Evolutionary conservation across 1,140 invertebrate genomes (phyloP), one percentile per base, ranked within the genome.

Genomic region (Aphelenchoides besseyi): DNA sequence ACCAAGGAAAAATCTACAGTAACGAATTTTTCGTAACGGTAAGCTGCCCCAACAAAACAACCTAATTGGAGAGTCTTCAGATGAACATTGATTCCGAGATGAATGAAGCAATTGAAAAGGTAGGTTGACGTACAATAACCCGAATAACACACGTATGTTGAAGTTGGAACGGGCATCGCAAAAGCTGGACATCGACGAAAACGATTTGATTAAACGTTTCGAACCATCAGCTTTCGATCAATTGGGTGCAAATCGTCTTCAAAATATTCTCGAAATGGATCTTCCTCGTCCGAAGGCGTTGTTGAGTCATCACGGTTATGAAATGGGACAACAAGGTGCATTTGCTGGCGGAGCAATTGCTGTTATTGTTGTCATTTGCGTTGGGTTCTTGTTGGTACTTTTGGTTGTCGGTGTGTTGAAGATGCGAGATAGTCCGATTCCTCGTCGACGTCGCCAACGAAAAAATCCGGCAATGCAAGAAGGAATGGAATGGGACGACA

Each of bases 401-500:
- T 66, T 83, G 29, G 83, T 83, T 37, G 72, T 84, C 37, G 82
- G 82, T 41, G 82, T 83, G 9, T 68, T 83, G 9, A 84, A 83
- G 68, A 84, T 83, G 82, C 62, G 82, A 18, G 82, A 84, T 61
- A 73, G 71, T 2, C 80, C 81, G 3, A 41, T 78, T 28, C 77
- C 81, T 2, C 33, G 72, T 3, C 71, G 80, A 53, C 75, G 81
- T 28, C 64, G 75, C 29, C 54, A 68, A 28, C 79, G 78, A 37
- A 80, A 79, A 33, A 48, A 70, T 18, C 29, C 64, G 12, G 37
- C 74, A 48, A 68, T 68, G 32, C 32, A 75, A 23, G 77, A 77
- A 52, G 62, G 67, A 9, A 83, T 83, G 82, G 82, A 84, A 71
- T 84, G 83, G 83, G 83, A 84, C 63, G 84, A 85, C 64, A 74